Evolutionary conservation across 2,113 vertebrate genomes (phyloP), one percentile per base, ranked within the genome.

Genomic region (Rhabdornis inornatus): DNA sequence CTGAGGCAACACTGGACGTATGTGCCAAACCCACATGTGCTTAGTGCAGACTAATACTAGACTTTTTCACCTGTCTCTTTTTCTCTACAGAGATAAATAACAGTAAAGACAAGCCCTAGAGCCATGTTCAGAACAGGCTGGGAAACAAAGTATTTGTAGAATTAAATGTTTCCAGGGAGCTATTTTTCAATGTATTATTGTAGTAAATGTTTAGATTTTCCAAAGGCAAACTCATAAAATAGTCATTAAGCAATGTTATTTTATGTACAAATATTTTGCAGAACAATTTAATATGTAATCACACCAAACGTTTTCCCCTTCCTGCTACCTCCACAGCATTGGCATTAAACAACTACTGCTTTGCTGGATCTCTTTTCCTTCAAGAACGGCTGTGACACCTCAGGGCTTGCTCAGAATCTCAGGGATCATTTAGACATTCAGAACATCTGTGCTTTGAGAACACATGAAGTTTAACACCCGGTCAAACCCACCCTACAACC

Each of bases 121-220:
- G 88, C 90, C 42, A 7, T 40, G 52, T 71, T 95, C 87, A 88
- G 82, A 93, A 76, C 33, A 70, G 55, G 10, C 79, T 90, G 85
- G 71, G 83, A 96, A 96, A 92, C 35, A 25, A 78, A 65, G 35
- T 85, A 70, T 77, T 84, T 77, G 75, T 39, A 93, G 76, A 91
- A 83, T 66, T 83, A 92, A 80, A 83, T 83, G 82, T 90, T 95
- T 76, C 91, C 56, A 83, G 82, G 90, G 87, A 94, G 90, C 52
- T 83, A 77, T 95, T 94, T 95, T 95, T 93, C 78, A 88, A 68
- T 56, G 44, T 50, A 72, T 70, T 90, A 57, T 83, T 94, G 77
- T 65, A 77, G 82, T 70, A 90, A 91, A 93, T 47, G 76, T 88
- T 95, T 88, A 74, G 60, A 66, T 92, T 94, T 96, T 88, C 85